Base-by-base conservation (phyloP, 2,797 vertebrate genomes). In the Argentina silus region DNA sequence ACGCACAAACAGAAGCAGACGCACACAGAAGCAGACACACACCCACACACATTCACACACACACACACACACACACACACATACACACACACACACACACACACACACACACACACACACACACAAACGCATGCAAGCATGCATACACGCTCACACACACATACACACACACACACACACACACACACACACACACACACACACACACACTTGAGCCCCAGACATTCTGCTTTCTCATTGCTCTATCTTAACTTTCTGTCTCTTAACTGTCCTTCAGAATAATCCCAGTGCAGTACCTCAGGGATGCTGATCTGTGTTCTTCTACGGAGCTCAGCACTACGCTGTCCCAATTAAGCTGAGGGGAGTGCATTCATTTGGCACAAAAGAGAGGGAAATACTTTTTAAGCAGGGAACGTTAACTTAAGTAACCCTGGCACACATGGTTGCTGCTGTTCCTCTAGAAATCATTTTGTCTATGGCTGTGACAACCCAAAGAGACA, bases 211-310 rank as follows among this genome's bases (percentile, higher is more conserved):
- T 36, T 36, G 27, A 36, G 15, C 14, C 51, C 14, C 51, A 53
- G 51, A 53, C 17, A 15, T 53, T 69, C 2, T 15, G 9, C 23
- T 19, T 12, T n/a, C 51, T 53, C 51, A n/a, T 53, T 17, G 2
- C 51, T 2, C 51, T 53, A 36, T 19, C 51, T 44, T 43, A 43
- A 47, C 43, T 59, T 59, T 12, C 48, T 57, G 55, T 23, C 42
- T 45, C 42, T 69, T 69, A 47, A 53, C 50, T 8, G 21, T 57
- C 53, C 53, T 55, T 69, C 67, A 51, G 45, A 21, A 45, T 57
- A 21, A 44, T 45, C 36, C 27, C 53, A 23, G n/a, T 44, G 67
- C 67, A 7, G 53, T 45, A 21, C 53, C 53, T 21, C n/a, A 57
- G n/a, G 53, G 36, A 45, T 11, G 42, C 21, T 69, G 55, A 59